phyloP scores from a whole-genome alignment of 2,113 vertebrate species.

The Egretta garzetta region DNA sequence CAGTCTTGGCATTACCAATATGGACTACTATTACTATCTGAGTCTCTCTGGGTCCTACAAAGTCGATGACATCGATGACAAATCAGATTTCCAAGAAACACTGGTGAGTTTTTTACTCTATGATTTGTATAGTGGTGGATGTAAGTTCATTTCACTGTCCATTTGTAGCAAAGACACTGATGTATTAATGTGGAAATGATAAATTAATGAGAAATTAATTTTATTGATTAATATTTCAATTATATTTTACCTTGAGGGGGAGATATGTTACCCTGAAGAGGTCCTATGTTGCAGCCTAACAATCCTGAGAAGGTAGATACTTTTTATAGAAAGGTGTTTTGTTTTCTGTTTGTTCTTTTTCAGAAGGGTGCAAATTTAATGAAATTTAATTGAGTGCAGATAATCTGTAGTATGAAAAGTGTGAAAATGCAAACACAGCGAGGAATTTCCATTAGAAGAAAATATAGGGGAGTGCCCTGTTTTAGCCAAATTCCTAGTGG shows the following conservation, averaged over 20 bases:
- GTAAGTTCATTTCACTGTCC: neutral
- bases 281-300: neutral
- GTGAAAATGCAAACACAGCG: neutral
- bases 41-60: slow-evolving; percentile 96
- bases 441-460: neutral
- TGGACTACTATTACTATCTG: slow-evolving; percentile 96
- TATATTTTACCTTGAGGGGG: neutral
- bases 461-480: neutral
- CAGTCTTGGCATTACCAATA: slow-evolving; percentile 90
- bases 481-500: neutral
- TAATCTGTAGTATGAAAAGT: neutral
- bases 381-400: neutral
- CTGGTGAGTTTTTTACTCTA: slow-evolving; percentile 73
- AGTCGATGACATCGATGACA: slow-evolving; percentile 98
- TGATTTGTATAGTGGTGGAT: neutral
- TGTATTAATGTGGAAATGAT: neutral
- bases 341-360: neutral
- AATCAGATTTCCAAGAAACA: slow-evolving; percentile 93
- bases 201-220: neutral
- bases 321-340: neutral
- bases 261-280: neutral
- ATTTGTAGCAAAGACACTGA: neutral
- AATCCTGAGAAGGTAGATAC: neutral
- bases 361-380: neutral
- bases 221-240: neutral